A percentile compares a stretch with the other conserved stretches of the same genome.
phyloP scores from a whole-genome alignment of 2,113 vertebrate species.

The Tiliqua scincoides region DNA sequence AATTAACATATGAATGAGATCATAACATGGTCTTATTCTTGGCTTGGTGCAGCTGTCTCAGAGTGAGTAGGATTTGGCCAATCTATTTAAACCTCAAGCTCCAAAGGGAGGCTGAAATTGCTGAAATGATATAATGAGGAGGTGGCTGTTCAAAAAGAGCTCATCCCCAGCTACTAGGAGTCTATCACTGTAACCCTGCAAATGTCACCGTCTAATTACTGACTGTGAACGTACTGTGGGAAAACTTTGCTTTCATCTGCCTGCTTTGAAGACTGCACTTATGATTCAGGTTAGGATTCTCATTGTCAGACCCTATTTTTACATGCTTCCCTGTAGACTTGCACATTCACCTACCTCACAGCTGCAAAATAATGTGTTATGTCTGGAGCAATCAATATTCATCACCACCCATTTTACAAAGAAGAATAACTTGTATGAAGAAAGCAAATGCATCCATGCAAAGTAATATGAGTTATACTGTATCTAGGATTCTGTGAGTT shows the following conservation, averaged over 20 bases:
- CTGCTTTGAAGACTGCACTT: slow-evolving; percentile 10
- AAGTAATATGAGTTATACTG: neutral
- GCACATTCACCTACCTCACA: slow-evolving; percentile 10
- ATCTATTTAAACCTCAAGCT: neutral
- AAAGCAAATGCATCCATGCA: neutral
- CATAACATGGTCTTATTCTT: neutral
- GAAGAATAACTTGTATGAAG: neutral
- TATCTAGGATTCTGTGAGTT: neutral
- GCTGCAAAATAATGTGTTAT: neutral
- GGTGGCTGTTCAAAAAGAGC: neutral
- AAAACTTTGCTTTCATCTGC: slow-evolving; percentile 3
- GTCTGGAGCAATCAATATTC: slow-evolving; percentile 17
- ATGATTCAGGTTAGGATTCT: slow-evolving; percentile 45
- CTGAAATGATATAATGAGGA: accelerated
- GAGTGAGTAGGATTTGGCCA: neutral
- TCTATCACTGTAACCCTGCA: slow-evolving; percentile 9
- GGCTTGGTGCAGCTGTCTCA: neutral
- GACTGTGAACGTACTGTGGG: neutral
- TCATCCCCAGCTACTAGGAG: slow-evolving; percentile 10
- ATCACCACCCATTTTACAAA: neutral
- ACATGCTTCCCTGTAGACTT: slow-evolving; percentile 24
- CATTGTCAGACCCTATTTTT: slow-evolving; percentile 47
- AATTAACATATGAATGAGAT: neutral
- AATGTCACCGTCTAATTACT: slow-evolving; percentile 48
- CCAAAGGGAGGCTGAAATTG: accelerated